Evolutionary conservation across 1,140 invertebrate species (phyloP), one percentile per base, ranked within the genome.

Genomic region (Holcopasites calliopsidis): DNA sequence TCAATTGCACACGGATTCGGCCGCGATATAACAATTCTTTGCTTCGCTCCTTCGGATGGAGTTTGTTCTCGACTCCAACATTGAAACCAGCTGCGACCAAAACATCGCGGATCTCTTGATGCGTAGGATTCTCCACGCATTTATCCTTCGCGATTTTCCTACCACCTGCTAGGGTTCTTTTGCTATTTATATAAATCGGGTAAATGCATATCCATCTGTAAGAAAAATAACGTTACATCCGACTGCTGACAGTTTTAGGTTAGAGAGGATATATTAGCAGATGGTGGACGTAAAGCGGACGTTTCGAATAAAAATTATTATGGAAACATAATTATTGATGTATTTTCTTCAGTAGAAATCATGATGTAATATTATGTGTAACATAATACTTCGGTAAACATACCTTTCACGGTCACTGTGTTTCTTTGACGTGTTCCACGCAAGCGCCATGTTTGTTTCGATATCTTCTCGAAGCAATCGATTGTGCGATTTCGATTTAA

Each of bases 201-300:
- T 99, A 99, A 69, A 99, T 96, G 85, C 97, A 98, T 68, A 99
- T 94, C 98, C 98, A 99, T 86, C 98, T 98, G 87, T 18, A 92
- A 92, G 83, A 87, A 86, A 72, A 50, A 26, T 23, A 26, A 71
- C 23, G n/a, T 77, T 7, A 52, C 2, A 16, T 58, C 21, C 16
- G 2, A 28, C 11, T 40, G 16, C 23, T 69, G 42, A 50, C 47
- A 69, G 33, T 42, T 76, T 50, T 10, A 49, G 16, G 31, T 52
- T 18, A 61, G 6, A 49, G 42, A 70, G 54, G 77, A 79, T 82
- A 85, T 49, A n/a, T 11, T 16, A 26, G 26, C 28, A 58, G 28
- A 55, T 55, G 42, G 23, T 73, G 26, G 8, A 11, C 1, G 1
- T 73, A 2, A n/a, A 50, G 6, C 3, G 10, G 3, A 6, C 33